These are phyloP conservation scores for Ennomos erosarius DNA, from an alignment of 2,888 invertebrate species.

Conservation along the genomic window DNA sequence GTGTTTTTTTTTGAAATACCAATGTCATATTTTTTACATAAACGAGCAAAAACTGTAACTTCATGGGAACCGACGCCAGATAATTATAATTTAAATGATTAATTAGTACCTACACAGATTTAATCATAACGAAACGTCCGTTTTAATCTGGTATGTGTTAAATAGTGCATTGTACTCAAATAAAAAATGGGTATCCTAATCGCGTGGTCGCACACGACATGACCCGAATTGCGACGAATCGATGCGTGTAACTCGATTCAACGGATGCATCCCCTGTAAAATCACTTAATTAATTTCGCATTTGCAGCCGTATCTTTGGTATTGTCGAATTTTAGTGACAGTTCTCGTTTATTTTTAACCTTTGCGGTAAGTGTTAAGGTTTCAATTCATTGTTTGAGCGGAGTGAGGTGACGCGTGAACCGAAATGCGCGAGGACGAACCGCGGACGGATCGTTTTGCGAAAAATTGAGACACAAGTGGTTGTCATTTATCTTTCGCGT, in stretches of 20 bases:
- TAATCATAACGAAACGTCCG: too few relatives aligned
- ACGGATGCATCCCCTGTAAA: conserved; percentile 69
- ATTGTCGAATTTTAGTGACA: conserved; percentile 24
- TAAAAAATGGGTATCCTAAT: conserved; percentile 13
- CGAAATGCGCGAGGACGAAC: conserved; percentile 50
- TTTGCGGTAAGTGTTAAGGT: conserved; percentile 18
- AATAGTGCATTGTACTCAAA: conserved; percentile 20
- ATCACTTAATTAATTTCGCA: conserved; percentile 40
- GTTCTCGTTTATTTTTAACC: conserved; percentile 13
- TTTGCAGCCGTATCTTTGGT: conserved; percentile 26
- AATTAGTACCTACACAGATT: too few relatives aligned
- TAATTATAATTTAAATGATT: conserved; percentile 26
- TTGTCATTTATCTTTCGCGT: conserved; percentile 63
- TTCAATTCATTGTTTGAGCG: conserved; percentile 21
- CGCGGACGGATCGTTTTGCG: conserved; percentile 31
- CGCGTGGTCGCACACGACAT: conserved; percentile 41
- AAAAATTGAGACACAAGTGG: conserved; percentile 41
- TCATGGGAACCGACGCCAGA: conserved; percentile 39
- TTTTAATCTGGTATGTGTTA: conserved; percentile 5
- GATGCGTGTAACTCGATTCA: conserved; percentile 69
- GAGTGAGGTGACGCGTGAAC: conserved; percentile 49
- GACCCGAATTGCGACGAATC: conserved; percentile 53
- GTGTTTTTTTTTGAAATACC: conserved; percentile 13
- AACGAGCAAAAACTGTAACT: conserved; percentile 21
- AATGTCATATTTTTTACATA: conserved; percentile 26